Evolutionary conservation across 2,113 vertebrate genomes (phyloP).

Genomic region (Martes martes): DNA sequence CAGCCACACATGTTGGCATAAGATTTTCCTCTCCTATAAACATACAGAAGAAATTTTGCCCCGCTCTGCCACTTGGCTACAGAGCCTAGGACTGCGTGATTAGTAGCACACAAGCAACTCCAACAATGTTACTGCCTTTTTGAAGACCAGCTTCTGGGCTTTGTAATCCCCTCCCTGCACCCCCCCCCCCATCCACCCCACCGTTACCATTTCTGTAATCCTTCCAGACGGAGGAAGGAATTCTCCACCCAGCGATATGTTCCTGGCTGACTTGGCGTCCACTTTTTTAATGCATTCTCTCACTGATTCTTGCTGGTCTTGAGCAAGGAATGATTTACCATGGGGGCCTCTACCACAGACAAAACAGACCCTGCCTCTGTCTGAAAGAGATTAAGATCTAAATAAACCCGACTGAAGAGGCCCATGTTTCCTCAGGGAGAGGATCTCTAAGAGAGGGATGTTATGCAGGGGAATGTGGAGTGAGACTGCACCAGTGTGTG

Average conservation of each 20-base stretch:
- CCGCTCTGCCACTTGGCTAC: neutral
- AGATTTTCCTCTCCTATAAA: neutral
- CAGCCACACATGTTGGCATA: neutral
- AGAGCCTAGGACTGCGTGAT: neutral
- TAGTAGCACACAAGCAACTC: neutral
- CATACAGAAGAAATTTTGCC: neutral
- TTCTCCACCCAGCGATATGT: constrained; percentile 66
- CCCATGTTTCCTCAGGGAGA: neutral
- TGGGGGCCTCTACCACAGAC: neutral
- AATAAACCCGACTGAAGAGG: neutral
- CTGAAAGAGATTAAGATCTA: constrained; percentile 42
- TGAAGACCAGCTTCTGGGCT: neutral
- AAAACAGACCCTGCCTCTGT: constrained; percentile 19
- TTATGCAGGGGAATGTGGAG: neutral
- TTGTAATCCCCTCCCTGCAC: neutral
- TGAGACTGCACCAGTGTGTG: neutral
- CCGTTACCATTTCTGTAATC: constrained; percentile 7
- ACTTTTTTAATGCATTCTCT: constrained; percentile 23
- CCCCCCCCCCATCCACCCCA: too few relatives aligned
- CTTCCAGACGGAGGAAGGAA: constrained; percentile 61
- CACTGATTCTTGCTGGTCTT: neutral
- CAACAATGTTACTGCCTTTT: neutral
- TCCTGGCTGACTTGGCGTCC: constrained; percentile 38
- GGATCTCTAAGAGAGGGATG: neutral
- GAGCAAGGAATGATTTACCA: constrained; percentile 32